Evolutionary conservation across 1,140 invertebrate genomes (phyloP).

Genomic region (Bradynema listronoti): DNA sequence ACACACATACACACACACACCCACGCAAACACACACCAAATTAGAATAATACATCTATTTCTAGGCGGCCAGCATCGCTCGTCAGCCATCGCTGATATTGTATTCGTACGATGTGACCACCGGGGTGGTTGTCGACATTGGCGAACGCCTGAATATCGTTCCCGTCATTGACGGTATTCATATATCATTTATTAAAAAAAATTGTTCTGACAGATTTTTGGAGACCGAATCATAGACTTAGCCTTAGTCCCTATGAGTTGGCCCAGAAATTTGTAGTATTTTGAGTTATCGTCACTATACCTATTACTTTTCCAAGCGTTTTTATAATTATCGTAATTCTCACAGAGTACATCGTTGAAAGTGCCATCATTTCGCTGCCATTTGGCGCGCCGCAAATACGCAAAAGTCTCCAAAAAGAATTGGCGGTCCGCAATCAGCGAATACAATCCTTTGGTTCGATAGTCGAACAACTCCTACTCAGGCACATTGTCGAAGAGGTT

Average conservation of each 20-base stretch:
- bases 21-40: too few species aligned
- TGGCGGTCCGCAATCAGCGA: slow-evolving; percentile 37
- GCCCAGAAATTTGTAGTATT: too few species aligned
- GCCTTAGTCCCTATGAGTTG: too few species aligned
- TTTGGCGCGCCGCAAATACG: slow-evolving; percentile 63
- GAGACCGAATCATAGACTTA: too few species aligned
- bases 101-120: slow-evolving; percentile 66
- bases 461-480: slow-evolving; percentile 59
- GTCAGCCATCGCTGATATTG: slow-evolving; percentile 65
- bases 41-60: slow-evolving; percentile 60
- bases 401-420: slow-evolving; percentile 59
- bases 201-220: too few species aligned
- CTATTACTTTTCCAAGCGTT: too few species aligned
- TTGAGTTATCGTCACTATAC: too few species aligned
- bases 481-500: slow-evolving; percentile 60
- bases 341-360: slow-evolving; percentile 58
- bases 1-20: too few species aligned
- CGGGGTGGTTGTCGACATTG: slow-evolving; percentile 67
- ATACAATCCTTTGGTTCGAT: slow-evolving; percentile 58
- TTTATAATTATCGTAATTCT: too few species aligned
- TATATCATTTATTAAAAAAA: too few species aligned
- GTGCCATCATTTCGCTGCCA: slow-evolving; percentile 56
- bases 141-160: slow-evolving; percentile 65
- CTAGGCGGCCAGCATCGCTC: slow-evolving; percentile 62
- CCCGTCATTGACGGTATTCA: slow-evolving; percentile 65